These are phyloP conservation scores for Euplexia lucipara DNA, from an alignment of 2,888 invertebrate species.

Conservation along the genomic window DNA sequence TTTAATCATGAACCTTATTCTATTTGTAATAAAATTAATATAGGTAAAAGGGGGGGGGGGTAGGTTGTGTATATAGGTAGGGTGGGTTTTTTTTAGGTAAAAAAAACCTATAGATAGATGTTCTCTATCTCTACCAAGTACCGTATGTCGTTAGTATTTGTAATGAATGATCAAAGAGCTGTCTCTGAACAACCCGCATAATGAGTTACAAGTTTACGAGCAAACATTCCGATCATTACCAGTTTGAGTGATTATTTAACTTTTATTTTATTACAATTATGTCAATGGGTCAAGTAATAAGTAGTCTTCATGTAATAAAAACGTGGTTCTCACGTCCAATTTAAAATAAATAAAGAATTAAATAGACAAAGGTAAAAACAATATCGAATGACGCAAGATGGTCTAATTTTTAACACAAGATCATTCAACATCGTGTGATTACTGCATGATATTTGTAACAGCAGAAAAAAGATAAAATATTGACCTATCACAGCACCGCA, in stretches of 20 bases:
- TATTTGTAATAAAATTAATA: too few relatives aligned
- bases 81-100: too few relatives aligned
- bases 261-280: slow-evolving; percentile 20
- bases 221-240: slow-evolving; percentile 43
- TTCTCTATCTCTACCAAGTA: too few relatives aligned
- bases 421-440: slow-evolving; percentile 39
- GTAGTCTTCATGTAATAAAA: slow-evolving; percentile 18
- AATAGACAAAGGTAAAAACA: slow-evolving; percentile 16
- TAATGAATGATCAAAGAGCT: too few relatives aligned
- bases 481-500: slow-evolving; percentile 23
- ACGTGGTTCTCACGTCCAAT: slow-evolving; percentile 34
- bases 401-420: slow-evolving; percentile 24
- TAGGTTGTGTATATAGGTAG: too few relatives aligned
- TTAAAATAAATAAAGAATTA: slow-evolving; percentile 11
- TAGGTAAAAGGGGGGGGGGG: too few relatives aligned
- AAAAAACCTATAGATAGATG: too few relatives aligned
- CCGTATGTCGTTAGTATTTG: too few relatives aligned
- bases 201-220: slow-evolving; percentile 10
- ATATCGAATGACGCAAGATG: slow-evolving; percentile 41
- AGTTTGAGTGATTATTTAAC: slow-evolving; percentile 28
- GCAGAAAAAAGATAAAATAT: slow-evolving; percentile 26
- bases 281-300: slow-evolving; percentile 16
- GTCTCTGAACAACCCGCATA: not conserved
- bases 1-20: too few relatives aligned
- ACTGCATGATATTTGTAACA: slow-evolving; percentile 25